Base-by-base conservation (phyloP, 2,888 invertebrate genomes). In the Thecocarcelia acutangulata region DNA sequence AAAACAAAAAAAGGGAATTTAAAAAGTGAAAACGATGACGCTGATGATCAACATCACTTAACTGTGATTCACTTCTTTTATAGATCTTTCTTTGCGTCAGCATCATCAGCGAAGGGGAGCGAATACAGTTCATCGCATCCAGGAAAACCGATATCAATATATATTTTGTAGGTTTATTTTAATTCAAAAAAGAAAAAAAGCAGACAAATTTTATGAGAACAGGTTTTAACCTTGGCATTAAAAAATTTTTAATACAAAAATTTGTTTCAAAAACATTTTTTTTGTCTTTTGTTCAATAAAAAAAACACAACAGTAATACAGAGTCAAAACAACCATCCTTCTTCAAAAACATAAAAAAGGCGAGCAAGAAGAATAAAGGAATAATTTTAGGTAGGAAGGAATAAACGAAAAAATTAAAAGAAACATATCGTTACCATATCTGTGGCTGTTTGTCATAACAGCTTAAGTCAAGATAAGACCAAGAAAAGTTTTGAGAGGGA, bases 151-250 rank as follows among this genome's bases (percentile, higher is more conserved):
- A 17, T 52, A 46, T 68, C 52, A 78, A 66, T 59, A 59, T 46
- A 61, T 70, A 44, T 50, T 61, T n/a, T 52, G 46, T 56, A 44
- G 33, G 46, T 66, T 73, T n/a, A 15, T 28, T 28, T 28, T n/a
- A n/a, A 3, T 46, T 37, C 15, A 9, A 24, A 6, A 48, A 44
- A 28, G 6, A 63, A 69, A 37, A 52, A 68, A 12, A 69, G 17
- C 24, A 63, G 46, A 52, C 13, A n/a, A 52, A 66, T 72, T 59
- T 72, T 76, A 72, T 42, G 63, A 50, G 72, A 80, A 80, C 80
- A 68, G 80, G 80, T 80, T 80, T 76, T 54, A 76, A 64, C 69
- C 74, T 75, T 80, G 69, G 69, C 74, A 80, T 80, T 68, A 70
- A 66, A 69, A 52, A 50, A 33, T 19, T 24, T 63, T 50, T 33